A percentile compares a stretch with the other conserved stretches of the same genome.
Evolutionary conservation across 2,888 invertebrate species (phyloP).

Genomic region (Globia sparganii): DNA sequence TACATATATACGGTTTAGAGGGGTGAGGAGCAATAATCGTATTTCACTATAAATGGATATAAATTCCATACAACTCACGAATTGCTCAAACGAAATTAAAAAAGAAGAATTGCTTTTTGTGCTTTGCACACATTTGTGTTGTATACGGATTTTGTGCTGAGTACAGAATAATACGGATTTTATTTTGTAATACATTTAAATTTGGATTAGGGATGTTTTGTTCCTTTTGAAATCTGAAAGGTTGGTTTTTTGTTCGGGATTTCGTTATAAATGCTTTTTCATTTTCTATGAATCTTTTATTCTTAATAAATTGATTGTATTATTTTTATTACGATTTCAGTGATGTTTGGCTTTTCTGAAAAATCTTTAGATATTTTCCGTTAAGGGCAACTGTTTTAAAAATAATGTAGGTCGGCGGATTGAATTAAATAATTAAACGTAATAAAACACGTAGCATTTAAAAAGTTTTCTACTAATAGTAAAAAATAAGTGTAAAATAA

Average conservation of each 20-base stretch:
- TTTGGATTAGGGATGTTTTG: slow-evolving; percentile 14
- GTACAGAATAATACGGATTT: slow-evolving; percentile 11
- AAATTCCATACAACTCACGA: slow-evolving; percentile 53
- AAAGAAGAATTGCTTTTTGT: slow-evolving; percentile 55
- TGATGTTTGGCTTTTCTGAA: not conserved
- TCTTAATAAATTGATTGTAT: not conserved
- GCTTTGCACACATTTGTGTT: slow-evolving; percentile 31
- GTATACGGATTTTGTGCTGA: slow-evolving; percentile 10
- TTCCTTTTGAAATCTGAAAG: slow-evolving; percentile 6
- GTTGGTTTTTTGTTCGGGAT: not conserved
- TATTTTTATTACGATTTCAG: not conserved
- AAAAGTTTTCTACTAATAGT: not conserved
- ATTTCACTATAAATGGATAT: slow-evolving; percentile 62
- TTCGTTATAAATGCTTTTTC: not conserved
- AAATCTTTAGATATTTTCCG: not conserved
- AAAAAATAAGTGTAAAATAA: too few species aligned
- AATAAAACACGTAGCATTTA: not conserved
- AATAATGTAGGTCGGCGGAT: not conserved
- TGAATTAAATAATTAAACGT: not conserved
- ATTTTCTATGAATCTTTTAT: not conserved
- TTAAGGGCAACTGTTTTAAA: not conserved
- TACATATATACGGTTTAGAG: slow-evolving; percentile 38
- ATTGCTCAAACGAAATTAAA: slow-evolving; percentile 64
- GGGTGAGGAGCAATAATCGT: slow-evolving; percentile 63
- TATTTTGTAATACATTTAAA: slow-evolving; percentile 14